phyloP scores from a whole-genome alignment of 2,113 vertebrate genomes.

The Trochalopteron elliotii region DNA sequence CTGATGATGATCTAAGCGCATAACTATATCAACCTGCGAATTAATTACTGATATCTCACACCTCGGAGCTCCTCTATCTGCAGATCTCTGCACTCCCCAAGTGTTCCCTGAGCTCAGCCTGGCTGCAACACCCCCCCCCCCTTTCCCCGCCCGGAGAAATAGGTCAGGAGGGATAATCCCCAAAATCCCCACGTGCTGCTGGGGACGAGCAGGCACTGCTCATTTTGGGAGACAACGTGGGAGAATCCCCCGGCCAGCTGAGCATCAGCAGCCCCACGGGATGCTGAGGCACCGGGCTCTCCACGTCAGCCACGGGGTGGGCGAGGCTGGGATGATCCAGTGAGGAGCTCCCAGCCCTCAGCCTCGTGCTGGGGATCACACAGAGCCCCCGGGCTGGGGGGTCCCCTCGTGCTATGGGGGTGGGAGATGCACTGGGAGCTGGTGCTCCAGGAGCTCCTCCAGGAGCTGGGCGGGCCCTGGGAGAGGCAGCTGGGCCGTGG shows the following conservation, averaged over 20 bases:
- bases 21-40: slow-evolving; percentile 43
- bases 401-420: accelerated
- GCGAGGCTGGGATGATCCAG: background rate
- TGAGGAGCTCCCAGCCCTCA: background rate
- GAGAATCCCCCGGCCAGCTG: background rate
- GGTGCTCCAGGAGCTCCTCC: background rate
- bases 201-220: background rate
- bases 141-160: no score
- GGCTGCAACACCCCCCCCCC: background rate
- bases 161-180: slow-evolving; percentile 4
- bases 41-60: slow-evolving; percentile 40
- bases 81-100: background rate
- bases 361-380: accelerated
- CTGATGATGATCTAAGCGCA: slow-evolving; percentile 55
- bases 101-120: background rate
- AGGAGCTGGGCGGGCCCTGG: background rate
- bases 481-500: background rate
- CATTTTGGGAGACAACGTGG: background rate
- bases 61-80: background rate
- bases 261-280: background rate
- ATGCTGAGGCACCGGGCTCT: accelerated
- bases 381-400: accelerated
- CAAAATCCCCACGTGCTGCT: background rate
- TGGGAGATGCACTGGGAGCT: accelerated
- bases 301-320: accelerated